These are phyloP conservation scores for Synanthedon vespiformis DNA, from an alignment of 2,888 invertebrate species.

Conservation along the genomic window DNA sequence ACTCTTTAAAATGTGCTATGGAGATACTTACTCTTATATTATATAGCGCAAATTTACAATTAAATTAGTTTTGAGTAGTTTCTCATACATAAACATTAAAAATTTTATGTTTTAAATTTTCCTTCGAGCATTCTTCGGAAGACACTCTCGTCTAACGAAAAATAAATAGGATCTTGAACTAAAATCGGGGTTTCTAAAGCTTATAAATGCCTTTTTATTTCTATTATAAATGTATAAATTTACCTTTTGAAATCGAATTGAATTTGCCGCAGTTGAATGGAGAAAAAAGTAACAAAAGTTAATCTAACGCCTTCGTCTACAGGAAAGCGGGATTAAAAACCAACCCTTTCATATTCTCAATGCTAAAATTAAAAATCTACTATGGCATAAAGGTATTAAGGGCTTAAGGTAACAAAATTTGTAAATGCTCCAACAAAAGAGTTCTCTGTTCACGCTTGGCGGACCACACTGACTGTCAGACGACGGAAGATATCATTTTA, in stretches of 20 bases:
- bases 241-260: constrained; percentile 28
- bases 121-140: neutral
- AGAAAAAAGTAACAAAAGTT: constrained; percentile 37
- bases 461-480: constrained; percentile 66
- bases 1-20: too few relatives aligned
- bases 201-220: constrained; percentile 15
- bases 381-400: constrained; percentile 65
- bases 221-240: constrained; percentile 18
- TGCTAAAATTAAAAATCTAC: constrained; percentile 65
- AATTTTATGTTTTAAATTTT: neutral
- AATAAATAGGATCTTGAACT: constrained; percentile 4
- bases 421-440: constrained; percentile 50
- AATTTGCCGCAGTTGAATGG: constrained; percentile 42
- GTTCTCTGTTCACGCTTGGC: constrained; percentile 57
- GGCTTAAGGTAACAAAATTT: constrained; percentile 64
- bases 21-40: neutral
- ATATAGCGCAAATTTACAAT: neutral
- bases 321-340: constrained; percentile 56
- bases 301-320: constrained; percentile 38
- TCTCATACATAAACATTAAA: neutral
- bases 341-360: constrained; percentile 55
- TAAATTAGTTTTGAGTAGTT: neutral
- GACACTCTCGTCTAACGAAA: neutral
- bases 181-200: constrained; percentile 1
- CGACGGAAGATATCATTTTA: constrained; percentile 69